These are phyloP conservation scores for Sakesphorus luctuosus DNA, from an alignment of 2,113 vertebrate genomes.

Conservation along the genomic window DNA sequence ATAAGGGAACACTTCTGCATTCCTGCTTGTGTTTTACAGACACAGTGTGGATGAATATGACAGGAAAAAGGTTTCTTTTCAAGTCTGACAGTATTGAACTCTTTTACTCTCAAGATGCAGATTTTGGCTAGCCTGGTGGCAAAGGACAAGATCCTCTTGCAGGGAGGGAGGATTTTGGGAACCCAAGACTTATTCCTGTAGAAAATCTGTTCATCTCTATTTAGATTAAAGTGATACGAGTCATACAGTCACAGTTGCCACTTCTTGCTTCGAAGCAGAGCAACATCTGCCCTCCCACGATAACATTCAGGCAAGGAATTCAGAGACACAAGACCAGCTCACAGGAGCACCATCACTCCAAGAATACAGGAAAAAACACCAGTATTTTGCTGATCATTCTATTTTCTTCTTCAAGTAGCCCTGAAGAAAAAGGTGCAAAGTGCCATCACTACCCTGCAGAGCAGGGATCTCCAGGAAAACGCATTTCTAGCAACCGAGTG, in stretches of 20 bases:
- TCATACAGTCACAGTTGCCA: background rate
- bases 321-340: accelerated
- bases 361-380: background rate
- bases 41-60: background rate
- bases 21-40: background rate
- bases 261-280: background rate
- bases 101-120: background rate
- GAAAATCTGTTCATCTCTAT: background rate
- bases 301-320: background rate
- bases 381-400: background rate
- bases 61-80: background rate
- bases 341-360: background rate
- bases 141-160: background rate
- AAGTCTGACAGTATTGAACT: background rate
- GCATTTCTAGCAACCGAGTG: background rate
- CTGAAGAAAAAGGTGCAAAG: background rate
- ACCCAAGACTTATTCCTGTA: background rate
- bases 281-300: background rate
- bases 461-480: background rate
- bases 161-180: background rate
- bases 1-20: background rate
- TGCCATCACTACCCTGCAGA: background rate
- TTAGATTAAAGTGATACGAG: background rate
- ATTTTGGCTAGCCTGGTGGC: background rate
- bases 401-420: background rate